Conservation (phyloP, 2,888 invertebrate genomes). For the Cotesia congregata region DNA sequence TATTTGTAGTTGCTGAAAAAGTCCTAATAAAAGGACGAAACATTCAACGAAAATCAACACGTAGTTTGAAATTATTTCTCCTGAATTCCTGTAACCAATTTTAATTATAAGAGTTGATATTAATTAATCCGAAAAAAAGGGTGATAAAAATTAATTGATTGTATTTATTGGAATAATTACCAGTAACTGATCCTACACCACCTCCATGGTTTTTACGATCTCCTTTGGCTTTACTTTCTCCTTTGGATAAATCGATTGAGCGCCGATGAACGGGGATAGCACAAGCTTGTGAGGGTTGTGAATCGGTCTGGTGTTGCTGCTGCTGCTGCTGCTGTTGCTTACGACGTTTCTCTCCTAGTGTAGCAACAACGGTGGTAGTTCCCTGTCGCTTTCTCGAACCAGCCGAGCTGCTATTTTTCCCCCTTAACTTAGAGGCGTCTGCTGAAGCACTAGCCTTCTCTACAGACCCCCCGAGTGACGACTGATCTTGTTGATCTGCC, state of each 20-base stretch:
- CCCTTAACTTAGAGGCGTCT: slow-evolving; percentile 68
- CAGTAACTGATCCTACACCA: slow-evolving; percentile 65
- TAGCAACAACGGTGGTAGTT: slow-evolving; percentile 59
- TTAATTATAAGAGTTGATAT: no score
- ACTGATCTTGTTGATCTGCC: slow-evolving; percentile 71
- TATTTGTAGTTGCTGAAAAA: no score
- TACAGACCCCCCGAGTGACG: slow-evolving; percentile 71
- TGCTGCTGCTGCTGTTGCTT: slow-evolving; percentile 41
- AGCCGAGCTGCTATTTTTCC: slow-evolving; percentile 62
- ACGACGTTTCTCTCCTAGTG: slow-evolving; percentile 65
- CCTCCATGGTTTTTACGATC: slow-evolving; percentile 65
- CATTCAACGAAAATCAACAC: no score
- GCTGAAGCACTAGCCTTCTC: slow-evolving; percentile 70
- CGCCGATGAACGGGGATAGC: slow-evolving; percentile 55
- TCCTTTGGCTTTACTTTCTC: slow-evolving; percentile 60
- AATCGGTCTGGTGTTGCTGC: slow-evolving; percentile 53
- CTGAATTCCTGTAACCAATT: no score
- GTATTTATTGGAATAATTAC: slow-evolving; percentile 48
- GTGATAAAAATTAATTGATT: background rate
- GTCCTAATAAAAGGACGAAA: no score
- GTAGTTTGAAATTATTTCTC: no score
- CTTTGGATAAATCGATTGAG: slow-evolving; percentile 59
- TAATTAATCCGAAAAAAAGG: background rate
- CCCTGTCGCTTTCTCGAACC: slow-evolving; percentile 67
- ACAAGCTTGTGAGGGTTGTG: slow-evolving; percentile 57